Base-by-base conservation (phyloP, 2,888 invertebrate genomes). In the Eucriotettix oculatus region DNA sequence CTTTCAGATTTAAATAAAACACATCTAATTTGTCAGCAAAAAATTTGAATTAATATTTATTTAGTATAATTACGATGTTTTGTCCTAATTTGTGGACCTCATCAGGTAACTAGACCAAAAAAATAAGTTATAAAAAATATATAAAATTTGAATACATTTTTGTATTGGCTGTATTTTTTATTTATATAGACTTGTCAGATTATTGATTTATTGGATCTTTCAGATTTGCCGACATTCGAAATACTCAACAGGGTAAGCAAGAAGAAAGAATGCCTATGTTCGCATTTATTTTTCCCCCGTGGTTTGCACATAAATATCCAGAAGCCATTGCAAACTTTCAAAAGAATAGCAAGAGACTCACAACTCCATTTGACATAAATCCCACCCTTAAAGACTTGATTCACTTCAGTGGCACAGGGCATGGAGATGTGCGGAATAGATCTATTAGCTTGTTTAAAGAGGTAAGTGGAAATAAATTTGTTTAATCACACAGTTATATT, bases 221-320 rank as follows among this genome's bases (percentile, higher is more conserved):
- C 68, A 87, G 94, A 69, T 94, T 89, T 73, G 84, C 88, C 0
- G 79, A 83, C 58, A 81, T 93, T 10, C 80, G 96, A 0, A 82
- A 86, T 67, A 94, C 93, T 0, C 76, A 90, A 10, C 94, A 95
- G 72, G 96, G 95, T 0, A 92, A 93, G 72, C 82, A 90, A 61
- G 96, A 96, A 68, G 95, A 96, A 70, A 79, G 96, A 1, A 71
- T 95, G 61, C 96, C 96, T 0, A 86, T 92, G 67, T 89, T 95
- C 72, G 84, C 86, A 0, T 81, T 94, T 58, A 75, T 82, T 0
- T 81, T 94, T 67, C 94, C 95, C 0, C 74, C 80, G 0, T 80
- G 80, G 71, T 83, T 94, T 64, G 77, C 79, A 63, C 73, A 74
- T 11, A 72, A 75, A 10, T 79, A 86, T 66, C 83, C 84, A 0